Base-by-base conservation (phyloP, 2,113 vertebrate genomes). In the western clawed frog (Xenopus tropicalis) region DNA sequence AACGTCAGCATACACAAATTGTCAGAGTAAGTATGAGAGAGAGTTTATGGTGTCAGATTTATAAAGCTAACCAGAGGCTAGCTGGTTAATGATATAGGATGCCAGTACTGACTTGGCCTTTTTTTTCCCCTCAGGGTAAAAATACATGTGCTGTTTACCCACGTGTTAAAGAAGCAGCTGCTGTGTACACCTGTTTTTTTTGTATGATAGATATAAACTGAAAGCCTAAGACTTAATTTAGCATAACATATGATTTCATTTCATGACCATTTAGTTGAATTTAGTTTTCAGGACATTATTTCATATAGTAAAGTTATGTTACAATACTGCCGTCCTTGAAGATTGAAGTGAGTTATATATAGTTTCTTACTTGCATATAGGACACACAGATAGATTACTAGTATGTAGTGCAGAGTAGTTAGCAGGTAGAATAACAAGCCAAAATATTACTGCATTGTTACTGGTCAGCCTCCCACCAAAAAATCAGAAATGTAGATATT, bases 1-100 rank as follows among this genome's bases (percentile, higher is more conserved):
- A 99, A 82, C 90, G 97, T 17, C 97, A 99, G 79, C 97, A 99
- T 79, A 98, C 97, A 0, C 97, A 99, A 82, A 98, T 99, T 81
- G 97, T 99, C 79, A 91, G 97, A 92, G 97, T 98, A 83, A 92
- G 90, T 78, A n/a, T 37, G 74, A 54, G 2, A n/a, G 16, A 54
- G 16, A 48, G 46, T 48, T 48, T 48, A 48, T 7, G 4, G 46
- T 48, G 74, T 73, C 10, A 19, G 8, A 19, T n/a, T 20, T 20
- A 20, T 14, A 57, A n/a, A 19, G 10, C 19, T 57, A 57, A 21
- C 10, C 54, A 48, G 46, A 48, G 16, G 3, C 46, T 48, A 48
- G 46, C 11, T 48, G 16, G 46, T n/a, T 54, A 54, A 54, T 54
- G 52, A 4, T 54, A 54, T 54, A n/a, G 21, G 57, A 59, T 23